Evolutionary conservation across 2,888 invertebrate genomes (phyloP).

Genomic region (Crepidodera aurea): DNA sequence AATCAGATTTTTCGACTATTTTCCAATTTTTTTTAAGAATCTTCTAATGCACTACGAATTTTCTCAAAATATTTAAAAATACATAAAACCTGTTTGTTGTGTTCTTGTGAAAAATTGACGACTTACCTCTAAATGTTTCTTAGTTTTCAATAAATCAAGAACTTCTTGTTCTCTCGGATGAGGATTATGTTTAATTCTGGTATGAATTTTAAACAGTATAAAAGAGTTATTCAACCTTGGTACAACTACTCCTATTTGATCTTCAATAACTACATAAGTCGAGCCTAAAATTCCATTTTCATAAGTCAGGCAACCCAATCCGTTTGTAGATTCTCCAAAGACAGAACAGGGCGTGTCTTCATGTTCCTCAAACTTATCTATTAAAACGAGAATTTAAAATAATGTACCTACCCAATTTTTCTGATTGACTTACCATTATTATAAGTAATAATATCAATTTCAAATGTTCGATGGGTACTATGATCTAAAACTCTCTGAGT

Average conservation of each 20-base stretch:
- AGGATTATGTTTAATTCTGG: constrained; percentile 47
- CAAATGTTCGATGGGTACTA: constrained; percentile 49
- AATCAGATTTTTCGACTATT: no score
- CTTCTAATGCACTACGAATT: no score
- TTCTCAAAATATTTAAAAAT: no score
- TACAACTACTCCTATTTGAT: constrained; percentile 53
- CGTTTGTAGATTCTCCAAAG: constrained; percentile 51
- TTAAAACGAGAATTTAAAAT: background rate
- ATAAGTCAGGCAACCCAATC: constrained; percentile 52
- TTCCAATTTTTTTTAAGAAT: no score
- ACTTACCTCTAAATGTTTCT: constrained; percentile 25
- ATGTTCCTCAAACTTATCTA: constrained; percentile 54
- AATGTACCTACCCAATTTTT: background rate
- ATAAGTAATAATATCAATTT: constrained; percentile 54
- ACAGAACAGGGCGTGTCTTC: constrained; percentile 56
- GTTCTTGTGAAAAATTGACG: background rate
- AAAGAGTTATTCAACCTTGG: constrained; percentile 47
- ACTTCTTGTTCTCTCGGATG: constrained; percentile 53
- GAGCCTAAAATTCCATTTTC: constrained; percentile 52
- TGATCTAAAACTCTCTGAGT: constrained; percentile 56
- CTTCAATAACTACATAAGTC: constrained; percentile 49
- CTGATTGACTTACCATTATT: constrained; percentile 47
- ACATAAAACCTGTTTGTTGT: no score
- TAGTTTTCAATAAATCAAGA: constrained; percentile 37
- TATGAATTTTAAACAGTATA: constrained; percentile 52